phyloP scores from a whole-genome alignment of 2,113 vertebrate species.

The Hypocryptadius cinnamomeus region DNA sequence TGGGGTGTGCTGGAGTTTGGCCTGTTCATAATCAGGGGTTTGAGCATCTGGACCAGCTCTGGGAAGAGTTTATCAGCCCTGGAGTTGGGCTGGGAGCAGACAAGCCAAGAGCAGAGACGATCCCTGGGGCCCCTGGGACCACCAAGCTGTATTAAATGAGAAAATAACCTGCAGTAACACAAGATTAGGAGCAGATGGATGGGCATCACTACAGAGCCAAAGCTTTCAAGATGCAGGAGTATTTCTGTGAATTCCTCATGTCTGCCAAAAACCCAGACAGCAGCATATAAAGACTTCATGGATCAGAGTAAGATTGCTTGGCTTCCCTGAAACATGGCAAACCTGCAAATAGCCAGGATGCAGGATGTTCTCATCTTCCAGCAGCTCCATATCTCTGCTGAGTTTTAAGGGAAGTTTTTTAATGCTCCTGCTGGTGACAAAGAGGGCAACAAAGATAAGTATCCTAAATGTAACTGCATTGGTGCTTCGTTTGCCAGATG shows the following conservation, averaged over 20 bases:
- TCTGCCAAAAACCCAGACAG: background rate
- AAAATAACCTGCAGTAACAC: background rate
- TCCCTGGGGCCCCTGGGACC: background rate
- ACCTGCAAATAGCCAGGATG: background rate
- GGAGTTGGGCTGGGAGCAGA: background rate
- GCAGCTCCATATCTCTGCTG: background rate
- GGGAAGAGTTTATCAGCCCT: background rate
- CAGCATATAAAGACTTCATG: background rate
- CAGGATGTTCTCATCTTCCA: background rate
- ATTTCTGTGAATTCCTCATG: background rate
- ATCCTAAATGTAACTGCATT: background rate
- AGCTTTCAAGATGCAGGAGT: background rate
- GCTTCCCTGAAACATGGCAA: background rate
- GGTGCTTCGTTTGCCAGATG: background rate
- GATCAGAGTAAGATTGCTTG: background rate
- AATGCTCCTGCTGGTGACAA: background rate
- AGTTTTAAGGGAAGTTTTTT: background rate
- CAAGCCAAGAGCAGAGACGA: accelerated
- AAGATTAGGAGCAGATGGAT: background rate
- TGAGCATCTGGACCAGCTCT: background rate
- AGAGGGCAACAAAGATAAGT: background rate
- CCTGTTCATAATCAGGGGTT: background rate
- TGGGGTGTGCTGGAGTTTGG: background rate
- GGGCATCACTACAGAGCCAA: background rate
- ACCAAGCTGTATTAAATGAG: background rate